Evolutionary conservation across 2,888 invertebrate species (phyloP).

Genomic region (Xiphydria camelus): DNA sequence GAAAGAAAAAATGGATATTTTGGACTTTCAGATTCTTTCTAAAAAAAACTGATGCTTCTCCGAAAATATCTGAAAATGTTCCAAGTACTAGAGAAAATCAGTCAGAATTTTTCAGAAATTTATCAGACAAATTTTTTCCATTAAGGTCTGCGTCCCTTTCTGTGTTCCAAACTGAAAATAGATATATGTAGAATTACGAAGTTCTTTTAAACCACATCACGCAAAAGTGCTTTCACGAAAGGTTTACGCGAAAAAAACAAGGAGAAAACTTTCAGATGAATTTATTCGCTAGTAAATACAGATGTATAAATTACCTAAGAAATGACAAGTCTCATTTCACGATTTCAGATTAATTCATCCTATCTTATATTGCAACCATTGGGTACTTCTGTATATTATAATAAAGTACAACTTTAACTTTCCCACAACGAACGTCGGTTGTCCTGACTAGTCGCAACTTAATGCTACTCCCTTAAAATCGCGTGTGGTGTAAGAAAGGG

Average conservation of each 20-base stretch:
- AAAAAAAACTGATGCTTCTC: no score
- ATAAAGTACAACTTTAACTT: slow-evolving; percentile 18
- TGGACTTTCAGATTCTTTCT: no score
- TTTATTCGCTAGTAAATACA: slow-evolving; percentile 42
- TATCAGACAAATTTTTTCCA: no score
- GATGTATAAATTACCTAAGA: slow-evolving; percentile 41
- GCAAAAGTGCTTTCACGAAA: background rate
- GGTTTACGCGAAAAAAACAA: background rate
- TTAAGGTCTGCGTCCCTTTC: no score
- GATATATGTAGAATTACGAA: slow-evolving; percentile 14
- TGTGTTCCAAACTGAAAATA: no score
- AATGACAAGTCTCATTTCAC: slow-evolving; percentile 24
- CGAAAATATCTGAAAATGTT: no score
- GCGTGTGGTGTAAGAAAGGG: no score
- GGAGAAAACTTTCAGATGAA: slow-evolving; percentile 22
- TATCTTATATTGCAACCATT: slow-evolving; percentile 9
- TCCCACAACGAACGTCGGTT: no score
- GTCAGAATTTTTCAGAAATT: no score
- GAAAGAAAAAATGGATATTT: no score
- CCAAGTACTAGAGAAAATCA: no score
- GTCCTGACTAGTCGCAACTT: slow-evolving; percentile 9
- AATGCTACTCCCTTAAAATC: no score
- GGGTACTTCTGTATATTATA: slow-evolving; percentile 22
- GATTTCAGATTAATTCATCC: slow-evolving; percentile 12
- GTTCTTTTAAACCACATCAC: slow-evolving; percentile 15